Evolutionary conservation across 2,888 invertebrate genomes (phyloP).

Genomic region (Blastobasis lacticolella): DNA sequence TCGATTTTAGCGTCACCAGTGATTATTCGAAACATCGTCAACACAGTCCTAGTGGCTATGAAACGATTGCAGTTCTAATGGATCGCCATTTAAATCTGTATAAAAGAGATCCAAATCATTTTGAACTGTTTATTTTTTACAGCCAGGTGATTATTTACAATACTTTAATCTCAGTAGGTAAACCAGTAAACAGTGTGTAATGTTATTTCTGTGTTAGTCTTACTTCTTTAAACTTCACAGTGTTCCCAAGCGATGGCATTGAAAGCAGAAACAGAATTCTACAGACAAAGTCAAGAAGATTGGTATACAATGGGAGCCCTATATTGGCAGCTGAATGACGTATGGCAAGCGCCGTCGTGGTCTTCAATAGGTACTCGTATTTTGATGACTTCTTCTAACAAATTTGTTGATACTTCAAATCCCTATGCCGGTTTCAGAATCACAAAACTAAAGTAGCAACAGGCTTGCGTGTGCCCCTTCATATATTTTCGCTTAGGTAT

Average conservation of each 20-base stretch:
- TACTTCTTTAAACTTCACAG: conserved; percentile 45
- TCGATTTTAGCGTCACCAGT: conserved; percentile 71
- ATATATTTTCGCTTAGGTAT: too few species aligned
- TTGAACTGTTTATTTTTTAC: conserved; percentile 83
- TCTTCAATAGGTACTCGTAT: conserved; percentile 81
- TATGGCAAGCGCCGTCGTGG: conserved; percentile 99
- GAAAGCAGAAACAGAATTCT: conserved; percentile 88
- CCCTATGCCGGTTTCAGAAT: too few species aligned
- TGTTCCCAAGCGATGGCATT: conserved; percentile 91
- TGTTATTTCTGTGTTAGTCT: too few species aligned
- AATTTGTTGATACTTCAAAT: too few species aligned
- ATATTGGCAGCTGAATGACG: conserved; percentile 98
- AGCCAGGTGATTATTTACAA: conserved; percentile 79
- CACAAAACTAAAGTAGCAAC: too few species aligned
- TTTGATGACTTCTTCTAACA: too few species aligned
- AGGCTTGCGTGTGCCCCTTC: too few species aligned
- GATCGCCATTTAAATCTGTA: conserved; percentile 75
- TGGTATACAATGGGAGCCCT: conserved; percentile 94
- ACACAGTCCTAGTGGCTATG: conserved; percentile 87
- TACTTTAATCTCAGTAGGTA: not conserved
- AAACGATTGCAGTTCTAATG: conserved; percentile 76
- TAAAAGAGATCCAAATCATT: conserved; percentile 61
- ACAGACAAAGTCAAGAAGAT: conserved; percentile 75
- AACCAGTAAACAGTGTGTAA: too few species aligned
- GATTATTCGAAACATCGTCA: conserved; percentile 85